Base-by-base conservation (phyloP, 2,888 invertebrate species). In the Eilema depressum region DNA sequence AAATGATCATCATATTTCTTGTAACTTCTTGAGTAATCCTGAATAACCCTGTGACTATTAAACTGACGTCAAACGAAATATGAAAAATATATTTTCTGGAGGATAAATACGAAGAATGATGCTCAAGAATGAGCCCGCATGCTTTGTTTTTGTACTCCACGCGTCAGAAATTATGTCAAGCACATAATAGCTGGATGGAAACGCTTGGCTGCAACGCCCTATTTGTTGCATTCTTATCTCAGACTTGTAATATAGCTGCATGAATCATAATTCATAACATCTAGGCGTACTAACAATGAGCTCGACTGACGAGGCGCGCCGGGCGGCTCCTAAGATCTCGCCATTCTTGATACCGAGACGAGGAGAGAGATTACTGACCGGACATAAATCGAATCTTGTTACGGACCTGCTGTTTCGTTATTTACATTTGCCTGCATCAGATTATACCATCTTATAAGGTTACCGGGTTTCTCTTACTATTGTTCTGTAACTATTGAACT, bases 171-270 rank as follows among this genome's bases (percentile, higher is more conserved):
- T 89, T 89, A 88, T 93, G 92, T 92, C 91, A 91, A 89, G 89
- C 91, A 83, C 88, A 91, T 90, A 89, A 91, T 85, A 81, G 79
- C 79, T 81, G 80, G 85, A 85, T 86, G 81, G 88, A 91, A 67
- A 90, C 91, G 91, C 91, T 91, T 86, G 88, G 86, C 86, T 86
- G 92, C 90, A 92, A 89, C 92, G 94, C 89, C 92, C 93, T 90
- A 92, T 93, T 93, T 92, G 89, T 88, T 90, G 90, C 90, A 91
- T 89, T 92, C 92, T 93, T 93, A 93, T 93, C 93, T 89, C 83
- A 86, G 91, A 90, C 88, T 89, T 89, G 89, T 89, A 89, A 88
- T 91, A 88, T 88, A 83, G 79, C 80, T 80, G 85, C 83, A 93
- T 94, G 94, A 93, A 91, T 94, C 93, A 94, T 91, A 89, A 86